Evolutionary conservation across 92 coral and sea anemone genomes (phyloP).

Genomic region (Heliopora coerulea): DNA sequence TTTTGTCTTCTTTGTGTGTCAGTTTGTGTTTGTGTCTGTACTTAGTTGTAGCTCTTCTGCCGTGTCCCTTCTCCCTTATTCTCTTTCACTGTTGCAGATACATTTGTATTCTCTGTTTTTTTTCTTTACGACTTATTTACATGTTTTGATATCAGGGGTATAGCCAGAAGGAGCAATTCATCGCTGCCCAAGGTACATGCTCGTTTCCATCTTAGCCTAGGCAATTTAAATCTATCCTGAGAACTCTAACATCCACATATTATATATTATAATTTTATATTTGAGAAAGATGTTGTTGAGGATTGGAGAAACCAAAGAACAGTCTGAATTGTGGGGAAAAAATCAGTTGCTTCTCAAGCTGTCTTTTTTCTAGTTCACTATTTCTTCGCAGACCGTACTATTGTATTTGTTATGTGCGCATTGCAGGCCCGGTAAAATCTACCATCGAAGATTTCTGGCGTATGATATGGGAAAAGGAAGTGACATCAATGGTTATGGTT

Average conservation of each 20-base stretch:
- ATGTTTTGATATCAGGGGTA: slow-evolving; percentile 50
- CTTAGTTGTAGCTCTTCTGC: too few relatives aligned
- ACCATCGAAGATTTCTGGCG: slow-evolving; percentile 82
- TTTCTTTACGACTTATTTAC: background rate
- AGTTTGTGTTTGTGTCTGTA: too few relatives aligned
- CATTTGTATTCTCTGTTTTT: background rate
- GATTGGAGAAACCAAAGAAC: too few relatives aligned
- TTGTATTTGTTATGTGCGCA: background rate
- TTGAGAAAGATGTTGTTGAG: too few relatives aligned
- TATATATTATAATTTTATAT: background rate
- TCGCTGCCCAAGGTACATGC: slow-evolving; percentile 83
- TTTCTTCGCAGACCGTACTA: too few relatives aligned
- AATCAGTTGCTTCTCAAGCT: too few relatives aligned
- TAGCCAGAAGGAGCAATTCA: slow-evolving; percentile 64
- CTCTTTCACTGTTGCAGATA: background rate
- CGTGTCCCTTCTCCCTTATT: too few relatives aligned
- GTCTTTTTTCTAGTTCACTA: too few relatives aligned
- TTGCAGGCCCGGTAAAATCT: slow-evolving; percentile 51
- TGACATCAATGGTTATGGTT: slow-evolving; percentile 69
- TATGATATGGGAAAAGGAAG: slow-evolving; percentile 81
- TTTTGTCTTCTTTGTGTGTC: too few relatives aligned
- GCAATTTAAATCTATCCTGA: too few relatives aligned
- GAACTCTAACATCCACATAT: background rate
- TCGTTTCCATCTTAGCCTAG: too few relatives aligned
- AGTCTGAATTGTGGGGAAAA: too few relatives aligned